Evolutionary conservation across 2,888 invertebrate species (phyloP).

Genomic region (Rapana venosa): DNA sequence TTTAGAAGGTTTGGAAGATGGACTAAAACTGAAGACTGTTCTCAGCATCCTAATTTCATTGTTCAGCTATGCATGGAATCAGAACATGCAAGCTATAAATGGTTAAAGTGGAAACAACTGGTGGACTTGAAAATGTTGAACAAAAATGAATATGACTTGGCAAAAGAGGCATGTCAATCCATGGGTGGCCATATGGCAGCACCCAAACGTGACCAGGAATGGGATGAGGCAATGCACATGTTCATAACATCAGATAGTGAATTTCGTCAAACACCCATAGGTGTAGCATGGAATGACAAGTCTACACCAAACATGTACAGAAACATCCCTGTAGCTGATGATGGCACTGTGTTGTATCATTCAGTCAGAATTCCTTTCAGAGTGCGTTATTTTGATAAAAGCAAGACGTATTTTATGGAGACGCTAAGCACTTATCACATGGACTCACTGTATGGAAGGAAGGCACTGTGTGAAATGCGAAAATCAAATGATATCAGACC

Average conservation of each 20-base stretch:
- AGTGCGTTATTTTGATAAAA: no score
- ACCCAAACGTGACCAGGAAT: neutral
- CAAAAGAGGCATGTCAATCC: neutral
- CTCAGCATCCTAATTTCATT: no score
- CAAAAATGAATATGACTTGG: no score
- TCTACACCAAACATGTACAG: neutral
- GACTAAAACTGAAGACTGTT: no score
- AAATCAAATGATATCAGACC: neutral
- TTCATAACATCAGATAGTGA: neutral
- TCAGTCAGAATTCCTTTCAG: neutral
- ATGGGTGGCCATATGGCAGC: neutral
- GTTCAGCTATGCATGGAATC: no score
- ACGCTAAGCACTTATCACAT: neutral
- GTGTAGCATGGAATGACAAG: neutral
- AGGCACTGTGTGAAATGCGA: neutral
- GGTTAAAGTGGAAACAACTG: no score
- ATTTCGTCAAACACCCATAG: neutral
- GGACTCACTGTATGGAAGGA: neutral
- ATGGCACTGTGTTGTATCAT: neutral
- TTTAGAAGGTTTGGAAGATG: no score
- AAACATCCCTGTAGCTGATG: neutral
- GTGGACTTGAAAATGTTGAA: no score
- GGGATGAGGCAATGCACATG: neutral
- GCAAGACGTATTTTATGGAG: neutral
- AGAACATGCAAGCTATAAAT: no score